Base-by-base conservation (phyloP, 2,113 vertebrate species). In the Myiagra hebetior region DNA sequence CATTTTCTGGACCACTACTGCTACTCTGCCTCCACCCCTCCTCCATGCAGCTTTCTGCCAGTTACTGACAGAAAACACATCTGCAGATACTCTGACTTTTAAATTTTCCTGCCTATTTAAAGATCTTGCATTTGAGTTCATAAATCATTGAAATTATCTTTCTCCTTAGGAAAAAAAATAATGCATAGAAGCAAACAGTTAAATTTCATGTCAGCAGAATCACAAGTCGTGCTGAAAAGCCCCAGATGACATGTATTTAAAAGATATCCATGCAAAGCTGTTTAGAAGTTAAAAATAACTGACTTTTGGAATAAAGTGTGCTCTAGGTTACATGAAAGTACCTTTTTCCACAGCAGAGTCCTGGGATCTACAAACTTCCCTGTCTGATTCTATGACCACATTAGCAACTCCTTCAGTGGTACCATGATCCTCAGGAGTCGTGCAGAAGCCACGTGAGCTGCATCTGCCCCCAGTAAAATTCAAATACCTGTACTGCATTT, bases 41-140 rank as follows among this genome's bases (percentile, higher is more conserved):
- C 93, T 86, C 93, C 93, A 89, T 20, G n/a, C 28, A 95, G 80
- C 56, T 87, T 88, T 87, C 83, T 63, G n/a, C 86, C 76, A 92
- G 30, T 65, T 62, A 86, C 80, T 86, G 73, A 49, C 50, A 91
- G 79, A 96, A 85, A 50, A 89, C 42, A 89, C 85, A 94, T 87
- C 83, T 95, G 90, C 78, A 93, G 39, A 78, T 89, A 85, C 52
- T 85, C 41, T 85, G 42, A 62, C 62, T 93, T 95, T 84, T 96
- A 79, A n/a, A 85, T 94, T 94, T 96, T 72, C 24, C 63, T 93
- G 30, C 13, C 65, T 96, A 93, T 87, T 96, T 96, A 93, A 94
- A 95, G 56, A 92, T 72, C 26, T 70, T 81, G 8, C 33, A 63
- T 81, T 46, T 87, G 39, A 92, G 44, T 69, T 92, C 30, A 76